Evolutionary conservation across 2,113 vertebrate genomes (phyloP), one percentile per base, ranked within the genome.

Genomic region (Malaclemys terrapin): DNA sequence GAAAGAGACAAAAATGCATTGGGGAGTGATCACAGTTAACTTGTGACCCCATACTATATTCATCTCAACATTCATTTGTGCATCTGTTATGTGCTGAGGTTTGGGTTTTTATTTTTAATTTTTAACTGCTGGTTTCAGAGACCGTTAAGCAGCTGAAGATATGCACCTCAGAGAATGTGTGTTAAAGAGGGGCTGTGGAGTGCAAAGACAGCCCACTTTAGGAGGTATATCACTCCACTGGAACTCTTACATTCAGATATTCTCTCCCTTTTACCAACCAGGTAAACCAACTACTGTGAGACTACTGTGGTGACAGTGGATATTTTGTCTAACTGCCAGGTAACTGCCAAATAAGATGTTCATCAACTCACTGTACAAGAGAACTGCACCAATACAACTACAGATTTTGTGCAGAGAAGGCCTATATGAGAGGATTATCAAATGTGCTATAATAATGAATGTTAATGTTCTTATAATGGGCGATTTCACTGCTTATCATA

Each of bases 1-100:
- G 94, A 94, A 97, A 85, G 49, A 98, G 97, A 94, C 91, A 95
- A 97, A 98, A 98, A 96, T 93, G 95, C 93, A 96, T 50, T 20
- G 45, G 84, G 87, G 94, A 97, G 93, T 88, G 90, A 96, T 93
- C 88, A 88, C 94, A 96, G 93, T 82, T 97, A 95, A 95, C 97
- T 97, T 97, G 91, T 79, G 89, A 90, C 90, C 93, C 93, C 50
- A 42, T 47, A 14, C 75, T 95, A 25, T 78, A 95, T 96, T 97
- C 88, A 92, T 95, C 95, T 91, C 89, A 88, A 81, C 75, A 92
- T 93, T 91, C 97, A 96, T 96, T 97, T 92, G 80, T 94, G 91
- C 96, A 95, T 97, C 97, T 98, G 93, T 93, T 94, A 75, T 29
- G 87, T 84, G 84, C 96, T 93, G 93, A 97, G 89, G 95, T 92